phyloP scores from a whole-genome alignment of 1,140 invertebrate genomes.

The Trichoplusia ni region DNA sequence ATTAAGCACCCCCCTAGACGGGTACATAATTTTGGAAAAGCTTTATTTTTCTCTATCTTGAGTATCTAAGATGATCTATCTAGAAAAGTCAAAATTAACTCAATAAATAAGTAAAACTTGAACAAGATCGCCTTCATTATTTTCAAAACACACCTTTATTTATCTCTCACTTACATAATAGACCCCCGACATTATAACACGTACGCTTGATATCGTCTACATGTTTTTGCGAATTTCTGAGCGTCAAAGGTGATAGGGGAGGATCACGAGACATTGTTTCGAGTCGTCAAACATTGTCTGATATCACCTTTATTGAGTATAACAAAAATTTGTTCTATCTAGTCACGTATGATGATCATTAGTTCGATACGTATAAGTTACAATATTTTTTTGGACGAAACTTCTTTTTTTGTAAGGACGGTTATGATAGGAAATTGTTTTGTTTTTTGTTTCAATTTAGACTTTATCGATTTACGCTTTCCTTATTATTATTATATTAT shows the following conservation, averaged over 20 bases:
- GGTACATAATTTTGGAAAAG: no score
- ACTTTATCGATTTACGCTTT: no score
- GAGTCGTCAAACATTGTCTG: conserved; percentile 40
- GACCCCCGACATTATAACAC: conserved; percentile 50
- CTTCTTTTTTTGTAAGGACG: not conserved
- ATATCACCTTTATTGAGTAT: conserved; percentile 19
- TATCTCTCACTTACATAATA: conserved; percentile 35
- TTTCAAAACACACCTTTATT: no score
- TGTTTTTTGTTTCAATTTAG: no score
- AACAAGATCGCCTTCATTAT: no score
- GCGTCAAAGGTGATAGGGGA: conserved; percentile 55
- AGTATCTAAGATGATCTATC: no score
- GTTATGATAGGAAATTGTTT: not conserved
- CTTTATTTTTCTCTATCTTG: no score
- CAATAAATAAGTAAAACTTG: no score
- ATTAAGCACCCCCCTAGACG: no score
- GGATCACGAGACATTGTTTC: conserved; percentile 57
- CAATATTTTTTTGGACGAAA: not conserved
- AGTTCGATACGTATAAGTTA: conserved; percentile 1
- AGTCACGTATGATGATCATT: conserved; percentile 13
- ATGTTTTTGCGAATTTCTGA: conserved; percentile 52
- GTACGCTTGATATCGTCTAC: conserved; percentile 51
- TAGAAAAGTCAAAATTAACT: no score
- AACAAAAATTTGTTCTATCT: not conserved
- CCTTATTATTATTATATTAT: no score